A percentile compares a stretch with the other conserved stretches of the same genome.
Conservation (phyloP, 2,888 invertebrate genomes). For the Drosophila niveifrons region DNA sequence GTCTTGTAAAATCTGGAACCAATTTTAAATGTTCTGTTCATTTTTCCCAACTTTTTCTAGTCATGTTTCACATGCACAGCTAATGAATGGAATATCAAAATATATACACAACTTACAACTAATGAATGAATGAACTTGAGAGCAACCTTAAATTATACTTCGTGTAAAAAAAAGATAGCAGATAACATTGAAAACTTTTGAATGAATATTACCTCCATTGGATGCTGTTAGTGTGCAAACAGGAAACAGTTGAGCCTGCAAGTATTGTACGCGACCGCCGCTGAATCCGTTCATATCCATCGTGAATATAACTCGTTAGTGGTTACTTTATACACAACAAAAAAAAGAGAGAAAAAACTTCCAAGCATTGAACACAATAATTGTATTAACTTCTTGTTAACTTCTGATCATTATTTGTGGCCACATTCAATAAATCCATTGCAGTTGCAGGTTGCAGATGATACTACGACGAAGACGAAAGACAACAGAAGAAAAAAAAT, state of each 20-base stretch:
- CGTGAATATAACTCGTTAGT: neutral
- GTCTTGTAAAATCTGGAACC: too few relatives aligned
- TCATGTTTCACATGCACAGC: too few relatives aligned
- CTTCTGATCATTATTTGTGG: neutral
- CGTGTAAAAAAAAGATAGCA: too few relatives aligned
- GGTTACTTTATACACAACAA: neutral
- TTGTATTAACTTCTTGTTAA: neutral
- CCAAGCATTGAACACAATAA: neutral
- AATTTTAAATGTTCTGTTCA: too few relatives aligned
- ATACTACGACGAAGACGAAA: too few relatives aligned
- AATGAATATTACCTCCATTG: conserved; percentile 72
- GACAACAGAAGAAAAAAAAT: neutral
- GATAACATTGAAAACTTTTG: too few relatives aligned
- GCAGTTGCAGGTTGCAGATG: neutral
- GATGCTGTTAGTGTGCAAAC: conserved; percentile 82
- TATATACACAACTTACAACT: too few relatives aligned
- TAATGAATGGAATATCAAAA: too few relatives aligned
- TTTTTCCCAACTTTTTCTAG: too few relatives aligned
- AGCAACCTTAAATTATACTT: too few relatives aligned
- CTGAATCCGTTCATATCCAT: conserved; percentile 72
- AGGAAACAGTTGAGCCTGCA: conserved; percentile 85
- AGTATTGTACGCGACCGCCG: conserved; percentile 83
- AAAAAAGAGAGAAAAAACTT: neutral
- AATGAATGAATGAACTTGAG: too few relatives aligned
- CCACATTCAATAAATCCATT: neutral